phyloP scores from a whole-genome alignment of 2,797 vertebrate species.

The Toxotes lorentzi region DNA sequence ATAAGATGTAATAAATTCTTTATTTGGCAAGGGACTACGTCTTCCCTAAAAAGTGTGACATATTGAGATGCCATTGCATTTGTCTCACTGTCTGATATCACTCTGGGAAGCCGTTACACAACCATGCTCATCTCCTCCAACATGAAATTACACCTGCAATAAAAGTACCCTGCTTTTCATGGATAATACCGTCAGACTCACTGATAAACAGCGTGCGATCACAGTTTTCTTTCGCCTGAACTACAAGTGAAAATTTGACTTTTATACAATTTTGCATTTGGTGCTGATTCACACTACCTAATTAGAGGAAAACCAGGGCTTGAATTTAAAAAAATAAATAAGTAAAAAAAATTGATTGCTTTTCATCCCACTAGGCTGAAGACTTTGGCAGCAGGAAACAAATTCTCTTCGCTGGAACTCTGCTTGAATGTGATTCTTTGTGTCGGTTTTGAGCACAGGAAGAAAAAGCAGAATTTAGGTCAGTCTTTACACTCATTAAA shows the following conservation, averaged over 20 bases:
- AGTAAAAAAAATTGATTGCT: too few relatives aligned
- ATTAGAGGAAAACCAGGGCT: not conserved
- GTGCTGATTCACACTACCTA: not conserved
- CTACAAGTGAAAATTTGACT: not conserved
- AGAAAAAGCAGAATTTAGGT: not conserved
- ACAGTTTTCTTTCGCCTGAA: not conserved
- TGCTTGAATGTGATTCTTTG: not conserved
- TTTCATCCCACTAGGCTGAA: not conserved
- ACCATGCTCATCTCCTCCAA: slow-evolving; percentile 22
- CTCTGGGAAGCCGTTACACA: slow-evolving; percentile 6
- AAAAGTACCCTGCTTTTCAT: slow-evolving; percentile 15
- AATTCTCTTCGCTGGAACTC: not conserved
- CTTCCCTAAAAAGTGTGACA: slow-evolving; percentile 8
- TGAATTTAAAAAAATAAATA: too few relatives aligned
- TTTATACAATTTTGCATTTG: slow-evolving; percentile 4
- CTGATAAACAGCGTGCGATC: not conserved
- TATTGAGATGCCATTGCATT: slow-evolving; percentile 3
- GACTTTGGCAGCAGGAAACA: slow-evolving; percentile 24
- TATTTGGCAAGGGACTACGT: slow-evolving; percentile 1
- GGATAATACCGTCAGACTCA: not conserved
- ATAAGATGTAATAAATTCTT: slow-evolving; percentile 27
- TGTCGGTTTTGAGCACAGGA: not conserved
- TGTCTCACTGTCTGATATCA: slow-evolving; percentile 30
- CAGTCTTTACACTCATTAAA: not conserved
- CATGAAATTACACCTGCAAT: slow-evolving; percentile 33